Conservation (phyloP, 2,797 vertebrate species). For the Dromococcyx pavoninus region DNA sequence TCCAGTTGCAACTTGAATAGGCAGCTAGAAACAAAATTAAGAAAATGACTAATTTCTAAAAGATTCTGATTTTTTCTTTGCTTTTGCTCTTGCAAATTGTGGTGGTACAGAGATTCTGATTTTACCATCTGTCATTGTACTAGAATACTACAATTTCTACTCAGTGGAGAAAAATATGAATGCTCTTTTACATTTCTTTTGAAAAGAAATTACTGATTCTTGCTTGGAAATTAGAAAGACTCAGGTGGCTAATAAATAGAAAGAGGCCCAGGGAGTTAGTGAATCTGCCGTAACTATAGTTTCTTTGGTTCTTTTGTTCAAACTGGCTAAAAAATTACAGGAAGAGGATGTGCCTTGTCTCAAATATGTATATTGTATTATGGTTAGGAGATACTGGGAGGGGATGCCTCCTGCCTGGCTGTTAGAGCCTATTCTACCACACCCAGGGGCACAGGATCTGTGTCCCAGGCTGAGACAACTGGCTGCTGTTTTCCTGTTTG, state of each 20-base stretch:
- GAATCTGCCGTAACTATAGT: neutral
- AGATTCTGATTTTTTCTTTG: neutral
- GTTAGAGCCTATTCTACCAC: neutral
- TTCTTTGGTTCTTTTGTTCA: neutral
- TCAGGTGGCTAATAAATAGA: neutral
- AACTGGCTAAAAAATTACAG: neutral
- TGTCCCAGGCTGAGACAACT: neutral
- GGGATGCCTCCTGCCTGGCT: neutral
- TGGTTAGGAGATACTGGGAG: neutral
- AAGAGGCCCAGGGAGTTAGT: neutral
- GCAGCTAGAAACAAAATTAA: neutral
- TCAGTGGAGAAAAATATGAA: neutral
- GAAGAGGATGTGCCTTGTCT: neutral
- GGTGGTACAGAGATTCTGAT: neutral
- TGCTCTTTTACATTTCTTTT: neutral
- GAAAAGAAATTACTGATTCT: neutral
- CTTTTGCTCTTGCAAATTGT: neutral
- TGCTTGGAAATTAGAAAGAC: neutral
- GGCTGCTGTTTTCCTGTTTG: neutral
- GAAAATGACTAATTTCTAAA: constrained; percentile 7
- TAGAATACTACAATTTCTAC: neutral
- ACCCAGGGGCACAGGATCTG: neutral
- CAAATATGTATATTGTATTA: neutral
- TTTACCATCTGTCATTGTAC: neutral
- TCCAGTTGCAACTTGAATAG: neutral